Percentiles rank a stretch among this genome's conserved stretches.
Conservation (phyloP, 2,797 vertebrate species). For the Iguana delicatissima region DNA sequence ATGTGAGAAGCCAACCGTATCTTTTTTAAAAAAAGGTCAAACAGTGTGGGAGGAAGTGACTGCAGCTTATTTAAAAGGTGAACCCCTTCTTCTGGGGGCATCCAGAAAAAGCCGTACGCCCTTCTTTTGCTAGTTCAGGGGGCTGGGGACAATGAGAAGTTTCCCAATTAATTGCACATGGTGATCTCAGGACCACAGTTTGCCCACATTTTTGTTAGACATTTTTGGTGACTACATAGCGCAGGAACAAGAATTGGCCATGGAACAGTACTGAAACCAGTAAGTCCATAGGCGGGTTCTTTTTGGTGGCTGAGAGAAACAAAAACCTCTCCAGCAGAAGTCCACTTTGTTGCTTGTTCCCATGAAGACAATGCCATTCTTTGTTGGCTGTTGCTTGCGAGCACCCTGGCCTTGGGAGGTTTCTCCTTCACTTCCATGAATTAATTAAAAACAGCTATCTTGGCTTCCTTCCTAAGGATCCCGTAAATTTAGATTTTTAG, state of each 20-base stretch:
- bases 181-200: too few species aligned
- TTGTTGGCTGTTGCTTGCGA: not conserved
- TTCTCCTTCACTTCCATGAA: not conserved
- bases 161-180: too few species aligned
- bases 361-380: not conserved
- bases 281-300: too few species aligned
- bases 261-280: not conserved
- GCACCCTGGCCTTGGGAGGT: not conserved
- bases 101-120: too few species aligned
- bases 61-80: too few species aligned
- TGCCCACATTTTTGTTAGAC: not conserved
- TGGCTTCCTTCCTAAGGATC: not conserved
- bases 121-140: too few species aligned
- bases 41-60: too few species aligned
- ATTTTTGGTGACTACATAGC: not conserved
- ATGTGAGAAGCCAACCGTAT: too few species aligned
- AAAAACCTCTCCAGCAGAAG: too few species aligned
- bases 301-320: not conserved
- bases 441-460: not conserved
- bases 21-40: too few species aligned
- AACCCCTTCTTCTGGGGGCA: too few species aligned
- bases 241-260: not conserved
- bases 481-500: not conserved
- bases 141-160: too few species aligned
- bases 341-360: not conserved